Base-by-base conservation (phyloP, 1,140 invertebrate species). In the Brachionus sp. region DNA sequence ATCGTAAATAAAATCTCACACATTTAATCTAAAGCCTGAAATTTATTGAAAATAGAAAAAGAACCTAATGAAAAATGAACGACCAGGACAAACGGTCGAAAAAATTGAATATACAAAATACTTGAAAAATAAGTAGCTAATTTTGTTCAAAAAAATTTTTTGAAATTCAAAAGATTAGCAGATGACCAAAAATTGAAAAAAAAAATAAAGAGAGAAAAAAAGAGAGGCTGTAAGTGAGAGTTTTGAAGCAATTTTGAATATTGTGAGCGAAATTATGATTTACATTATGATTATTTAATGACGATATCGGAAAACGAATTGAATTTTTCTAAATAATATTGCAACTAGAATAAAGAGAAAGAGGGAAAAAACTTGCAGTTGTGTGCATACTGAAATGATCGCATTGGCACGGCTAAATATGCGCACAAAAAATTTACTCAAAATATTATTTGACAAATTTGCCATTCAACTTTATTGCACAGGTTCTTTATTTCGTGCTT, bases 241-340 rank as follows among this genome's bases (percentile, higher is more conserved):
- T 37, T 39, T 70, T 70, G 66, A 70, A 39, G 16, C 33, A 37
- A 66, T 33, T 70, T 70, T 39, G 29, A 70, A 70, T 70, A 70
- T 39, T 57, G 66, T 70, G 29, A 70, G 35, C 33, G n/a, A 70
- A 70, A 70, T 70, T 70, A 70, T 70, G 66, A 70, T 70, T 70
- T 70, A 70, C 66, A 70, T 70, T 70, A 70, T 70, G 66, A 70
- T 70, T 70, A 70, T 70, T 70, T 42, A 19, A 70, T 70, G 66
- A 70, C 66, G 66, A 70, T 70, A 70, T 70, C 66, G 66, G 35
- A 35, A 70, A 70, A 33, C 33, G 66, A 70, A 42, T 70, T 70
- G 16, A 39, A n/a, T 13, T 66, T 66, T 66, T 46, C 5, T 66
- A 33, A 70, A 37, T 42, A 70, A 37, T 39, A 70, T 70, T 70